These are phyloP conservation scores for Chamaetylas fuelleborni DNA, from an alignment of 2,113 vertebrate species.

Conservation along the genomic window DNA sequence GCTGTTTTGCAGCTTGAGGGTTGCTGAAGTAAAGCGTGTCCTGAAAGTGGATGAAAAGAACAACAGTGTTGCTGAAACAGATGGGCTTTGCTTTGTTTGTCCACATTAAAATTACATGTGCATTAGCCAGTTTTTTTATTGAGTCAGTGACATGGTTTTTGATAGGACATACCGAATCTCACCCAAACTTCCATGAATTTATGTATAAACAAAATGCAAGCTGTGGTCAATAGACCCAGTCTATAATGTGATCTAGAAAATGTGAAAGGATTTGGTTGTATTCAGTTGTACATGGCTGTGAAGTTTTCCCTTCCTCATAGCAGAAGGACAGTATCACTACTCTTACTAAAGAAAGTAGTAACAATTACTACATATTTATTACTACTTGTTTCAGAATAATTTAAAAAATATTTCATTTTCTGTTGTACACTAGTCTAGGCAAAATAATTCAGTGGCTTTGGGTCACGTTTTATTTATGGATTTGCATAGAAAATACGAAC, in stretches of 20 bases:
- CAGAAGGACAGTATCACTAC: background rate
- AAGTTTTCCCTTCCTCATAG: background rate
- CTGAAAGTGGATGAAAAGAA: background rate
- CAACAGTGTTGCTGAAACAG: background rate
- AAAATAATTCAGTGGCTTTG: background rate
- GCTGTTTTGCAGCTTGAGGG: fast-evolving
- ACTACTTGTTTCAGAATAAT: background rate
- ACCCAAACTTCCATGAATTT: background rate
- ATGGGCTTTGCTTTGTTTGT: background rate
- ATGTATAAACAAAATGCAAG: background rate
- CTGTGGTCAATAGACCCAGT: background rate
- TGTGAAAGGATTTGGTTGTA: background rate
- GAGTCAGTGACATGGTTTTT: background rate
- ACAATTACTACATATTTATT: background rate
- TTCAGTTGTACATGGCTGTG: background rate
- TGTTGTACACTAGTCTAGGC: background rate
- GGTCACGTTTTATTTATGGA: background rate
- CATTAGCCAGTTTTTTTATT: background rate
- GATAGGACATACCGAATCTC: fast-evolving
- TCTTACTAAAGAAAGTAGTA: background rate
- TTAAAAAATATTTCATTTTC: background rate
- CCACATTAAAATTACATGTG: background rate
- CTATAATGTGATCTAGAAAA: background rate
- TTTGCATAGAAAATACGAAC: background rate
- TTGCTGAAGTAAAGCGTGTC: background rate